These are phyloP conservation scores for Ancistrus triradiatus DNA, from an alignment of 2,113 vertebrate genomes.

Conservation along the genomic window DNA sequence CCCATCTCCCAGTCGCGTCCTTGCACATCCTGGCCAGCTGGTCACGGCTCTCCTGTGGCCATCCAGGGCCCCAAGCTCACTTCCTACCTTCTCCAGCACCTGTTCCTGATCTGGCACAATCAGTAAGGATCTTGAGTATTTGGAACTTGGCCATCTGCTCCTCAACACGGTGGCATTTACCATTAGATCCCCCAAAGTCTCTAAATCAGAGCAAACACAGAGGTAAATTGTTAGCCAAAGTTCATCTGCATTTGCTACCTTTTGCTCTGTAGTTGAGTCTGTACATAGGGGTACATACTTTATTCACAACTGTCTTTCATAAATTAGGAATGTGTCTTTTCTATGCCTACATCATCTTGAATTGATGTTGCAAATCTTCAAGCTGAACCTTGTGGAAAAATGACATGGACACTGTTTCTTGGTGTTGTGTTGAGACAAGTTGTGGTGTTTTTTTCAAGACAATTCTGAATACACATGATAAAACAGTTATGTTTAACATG, in stretches of 20 bases:
- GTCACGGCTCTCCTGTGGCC: slow-evolving; percentile 65
- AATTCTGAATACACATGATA: no score
- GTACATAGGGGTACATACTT: no score
- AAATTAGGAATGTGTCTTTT: no score
- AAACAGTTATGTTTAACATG: no score
- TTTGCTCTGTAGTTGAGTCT: background rate
- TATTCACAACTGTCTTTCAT: no score
- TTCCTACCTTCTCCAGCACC: slow-evolving; percentile 67
- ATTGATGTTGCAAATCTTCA: no score
- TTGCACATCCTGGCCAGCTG: slow-evolving; percentile 61
- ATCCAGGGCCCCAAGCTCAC: slow-evolving; percentile 55
- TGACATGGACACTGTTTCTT: no score
- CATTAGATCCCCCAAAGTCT: slow-evolving; percentile 36
- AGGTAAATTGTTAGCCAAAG: slow-evolving; percentile 1
- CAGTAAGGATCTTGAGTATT: slow-evolving; percentile 52
- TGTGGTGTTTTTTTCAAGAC: no score
- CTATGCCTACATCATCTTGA: no score
- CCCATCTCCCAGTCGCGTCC: slow-evolving; percentile 40
- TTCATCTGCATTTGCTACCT: background rate
- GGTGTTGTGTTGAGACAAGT: no score
- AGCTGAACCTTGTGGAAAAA: no score
- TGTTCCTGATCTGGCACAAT: slow-evolving; percentile 64
- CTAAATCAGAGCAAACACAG: slow-evolving; percentile 15
- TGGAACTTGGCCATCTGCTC: slow-evolving; percentile 65
- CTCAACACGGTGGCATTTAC: slow-evolving; percentile 47